Conservation (phyloP, 2,888 invertebrate genomes). For the Selenia dentaria region DNA sequence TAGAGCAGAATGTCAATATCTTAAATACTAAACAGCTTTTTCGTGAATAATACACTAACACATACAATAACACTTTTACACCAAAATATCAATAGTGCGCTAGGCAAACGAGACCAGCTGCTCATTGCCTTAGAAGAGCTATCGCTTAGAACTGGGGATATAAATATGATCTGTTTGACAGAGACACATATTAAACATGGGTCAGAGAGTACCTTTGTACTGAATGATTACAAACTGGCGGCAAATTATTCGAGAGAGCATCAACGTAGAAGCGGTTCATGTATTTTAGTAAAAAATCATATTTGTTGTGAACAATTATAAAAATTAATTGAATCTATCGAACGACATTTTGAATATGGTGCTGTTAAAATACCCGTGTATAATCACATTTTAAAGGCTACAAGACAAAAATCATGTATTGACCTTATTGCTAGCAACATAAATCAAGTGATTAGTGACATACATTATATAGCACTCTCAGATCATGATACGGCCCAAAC, state of each 20-base stretch:
- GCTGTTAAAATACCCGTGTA: no score
- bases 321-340: no score
- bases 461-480: background rate
- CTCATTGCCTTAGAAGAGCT: background rate
- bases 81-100: no score
- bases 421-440: background rate
- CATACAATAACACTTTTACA: no score
- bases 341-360: no score
- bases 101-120: no score
- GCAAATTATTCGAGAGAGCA: background rate
- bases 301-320: no score
- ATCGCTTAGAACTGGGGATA: background rate
- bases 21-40: no score
- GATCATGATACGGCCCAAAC: background rate
- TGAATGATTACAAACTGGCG: background rate
- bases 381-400: background rate
- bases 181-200: background rate
- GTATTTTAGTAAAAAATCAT: no score
- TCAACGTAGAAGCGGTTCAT: background rate
- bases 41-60: no score
- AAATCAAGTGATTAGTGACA: background rate
- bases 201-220: background rate
- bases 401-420: background rate
- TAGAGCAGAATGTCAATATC: no score
- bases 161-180: background rate